Evolutionary conservation across 2,888 invertebrate species (phyloP).

Genomic region (Lapara coniferarum): DNA sequence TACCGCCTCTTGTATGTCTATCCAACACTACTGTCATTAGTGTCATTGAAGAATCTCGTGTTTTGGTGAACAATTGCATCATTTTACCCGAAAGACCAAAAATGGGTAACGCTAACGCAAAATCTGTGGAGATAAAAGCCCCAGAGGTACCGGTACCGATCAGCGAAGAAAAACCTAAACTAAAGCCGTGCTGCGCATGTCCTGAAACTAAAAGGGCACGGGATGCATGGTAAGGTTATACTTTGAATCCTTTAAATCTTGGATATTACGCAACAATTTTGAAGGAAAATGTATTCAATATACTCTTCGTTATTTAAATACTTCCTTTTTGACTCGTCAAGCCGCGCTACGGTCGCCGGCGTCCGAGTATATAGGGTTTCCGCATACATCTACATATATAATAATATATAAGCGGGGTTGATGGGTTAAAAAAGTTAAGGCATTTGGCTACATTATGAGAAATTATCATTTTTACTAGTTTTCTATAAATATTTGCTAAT

Average conservation of each 20-base stretch:
- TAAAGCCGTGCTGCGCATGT: constrained; percentile 98
- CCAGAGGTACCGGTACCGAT: constrained; percentile 58
- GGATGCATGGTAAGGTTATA: constrained; percentile 92
- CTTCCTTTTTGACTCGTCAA: too few species aligned
- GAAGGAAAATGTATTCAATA: constrained; percentile 31
- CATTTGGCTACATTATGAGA: too few species aligned
- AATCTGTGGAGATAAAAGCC: constrained; percentile 67
- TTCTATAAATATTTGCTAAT: too few species aligned
- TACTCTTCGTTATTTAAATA: constrained; percentile 1
- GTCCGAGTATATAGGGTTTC: too few species aligned
- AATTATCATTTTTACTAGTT: not conserved
- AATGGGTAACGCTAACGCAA: constrained; percentile 78
- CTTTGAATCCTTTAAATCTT: constrained; percentile 35
- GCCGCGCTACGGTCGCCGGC: too few species aligned
- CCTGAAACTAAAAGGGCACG: constrained; percentile 96
- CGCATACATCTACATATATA: too few species aligned
- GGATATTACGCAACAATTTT: constrained; percentile 82
- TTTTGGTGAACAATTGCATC: constrained; percentile 33
- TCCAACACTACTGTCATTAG: too few species aligned
- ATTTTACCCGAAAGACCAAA: constrained; percentile 32
- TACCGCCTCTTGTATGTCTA: too few species aligned
- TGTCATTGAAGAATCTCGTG: constrained; percentile 17
- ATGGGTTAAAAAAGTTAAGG: too few species aligned
- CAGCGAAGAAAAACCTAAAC: constrained; percentile 86
- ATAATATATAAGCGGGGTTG: too few species aligned